These are phyloP conservation scores for Mesorhabditis sp. DNA, from an alignment of 2,888 invertebrate species.

Conservation along the genomic window DNA sequence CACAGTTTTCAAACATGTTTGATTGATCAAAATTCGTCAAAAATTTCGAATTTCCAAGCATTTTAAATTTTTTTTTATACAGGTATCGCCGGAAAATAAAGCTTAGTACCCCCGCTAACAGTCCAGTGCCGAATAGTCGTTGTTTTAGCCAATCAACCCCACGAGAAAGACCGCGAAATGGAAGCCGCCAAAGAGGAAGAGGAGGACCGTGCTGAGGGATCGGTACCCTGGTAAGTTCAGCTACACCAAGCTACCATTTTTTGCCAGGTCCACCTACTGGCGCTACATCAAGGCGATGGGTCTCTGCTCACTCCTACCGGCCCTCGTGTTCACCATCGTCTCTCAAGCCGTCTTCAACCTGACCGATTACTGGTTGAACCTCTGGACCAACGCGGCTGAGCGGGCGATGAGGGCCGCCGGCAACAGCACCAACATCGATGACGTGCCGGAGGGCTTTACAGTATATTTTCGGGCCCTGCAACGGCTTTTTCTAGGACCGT, in stretches of 20 bases:
- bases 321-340: conserved; percentile 66
- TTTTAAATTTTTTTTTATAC: no score
- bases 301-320: conserved; percentile 55
- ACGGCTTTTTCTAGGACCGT: conserved; percentile 1
- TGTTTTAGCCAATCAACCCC: no score
- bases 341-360: conserved; percentile 73
- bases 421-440: conserved; percentile 10
- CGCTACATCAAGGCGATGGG: conserved; percentile 72
- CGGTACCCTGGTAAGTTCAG: neutral
- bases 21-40: no score
- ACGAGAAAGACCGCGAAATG: no score
- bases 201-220: conserved; percentile 17
- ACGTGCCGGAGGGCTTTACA: neutral
- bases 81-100: no score
- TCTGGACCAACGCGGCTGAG: conserved; percentile 64
- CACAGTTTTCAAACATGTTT: no score
- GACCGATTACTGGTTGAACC: conserved; percentile 75
- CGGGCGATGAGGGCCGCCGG: conserved; percentile 7
- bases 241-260: conserved; percentile 44
- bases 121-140: no score
- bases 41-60: no score
- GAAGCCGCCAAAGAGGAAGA: conserved; percentile 1
- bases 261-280: conserved; percentile 67
- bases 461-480: neutral
- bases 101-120: no score